Evolutionary conservation across 2,797 vertebrate species (phyloP), one percentile per base, ranked within the genome.

Genomic region (Huso huso): DNA sequence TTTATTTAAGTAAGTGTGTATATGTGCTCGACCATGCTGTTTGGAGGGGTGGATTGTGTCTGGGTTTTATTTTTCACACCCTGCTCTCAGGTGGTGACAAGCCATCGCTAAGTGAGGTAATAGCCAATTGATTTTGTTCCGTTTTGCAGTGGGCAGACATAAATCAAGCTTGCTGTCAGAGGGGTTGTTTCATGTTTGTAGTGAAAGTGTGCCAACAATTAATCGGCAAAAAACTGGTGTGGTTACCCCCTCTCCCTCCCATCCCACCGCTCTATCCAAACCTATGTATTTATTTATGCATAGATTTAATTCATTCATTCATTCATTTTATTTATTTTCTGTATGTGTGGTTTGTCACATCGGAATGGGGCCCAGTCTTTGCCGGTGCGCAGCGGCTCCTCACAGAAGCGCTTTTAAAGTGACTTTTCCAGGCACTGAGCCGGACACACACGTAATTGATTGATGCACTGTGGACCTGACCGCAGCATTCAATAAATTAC

Each of bases 51-150:
- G 76, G 77, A 78, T 79, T 77, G 81, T 79, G 86, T 86, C 90
- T 87, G 92, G 89, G 87, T 93, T 93, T 90, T 92, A 89, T 95
- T 94, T 91, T 88, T 90, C 90, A 91, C 91, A 89, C 89, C 86
- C 85, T 70, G 84, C 87, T 91, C 87, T 83, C 87, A 85, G 91
- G 92, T 89, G 92, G 90, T 95, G 94, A 95, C 92, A 95, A 90
- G 88, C 87, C 85, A 80, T 86, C 81, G 88, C 93, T 94, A 94
- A 96, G 94, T 94, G 93, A 87, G 87, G 91, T 94, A 94, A 95
- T 92, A 95, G 93, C 91, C 93, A 92, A 95, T 95, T 95, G 94
- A 95, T 94, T 94, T 93, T 93, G 92, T 92, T 93, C 89, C 88
- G 89, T 94, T 94, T 91, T 92, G 93, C 90, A 88, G 91, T 88